Base-by-base conservation (phyloP, 2,797 vertebrate genomes). In the Amniataba percoides region DNA sequence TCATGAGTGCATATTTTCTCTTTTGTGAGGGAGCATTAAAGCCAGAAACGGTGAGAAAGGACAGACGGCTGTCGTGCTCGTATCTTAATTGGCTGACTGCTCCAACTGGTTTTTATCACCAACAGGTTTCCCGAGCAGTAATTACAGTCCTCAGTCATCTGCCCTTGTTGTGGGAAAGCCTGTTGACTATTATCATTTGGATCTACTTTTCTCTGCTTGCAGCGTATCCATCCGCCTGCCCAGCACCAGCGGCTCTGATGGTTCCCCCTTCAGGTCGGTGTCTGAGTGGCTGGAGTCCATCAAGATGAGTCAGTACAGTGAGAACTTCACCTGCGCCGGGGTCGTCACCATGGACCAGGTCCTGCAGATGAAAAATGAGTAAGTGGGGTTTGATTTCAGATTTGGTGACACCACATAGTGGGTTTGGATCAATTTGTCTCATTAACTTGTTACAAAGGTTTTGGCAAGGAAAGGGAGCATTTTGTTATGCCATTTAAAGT, bases 271-370 rank as follows among this genome's bases (percentile, higher is more conserved):
- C 92, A 95, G 96, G 88, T 96, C 96, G 0, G 97, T 99, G 77
- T 93, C 96, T 0, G 98, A 99, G 90, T 99, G 98, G 98, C 93
- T 99, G 48, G 98, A 99, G 85, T 99, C 98, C 91, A 98, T 99
- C 87, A 97, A 97, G 83, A 99, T 99, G 98, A 97, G 96, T 65
- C 98, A 99, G 89, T 99, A 99, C 93, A 95, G 96, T 0, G 97
- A 99, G 76, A 97, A 97, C 95, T 99, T 99, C 93, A 89, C 88
- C 90, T 91, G 95, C 0, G 96, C 97, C 0, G 97, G 97, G 23
- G 93, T 98, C 55, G 94, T 96, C 51, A 95, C 94, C 89, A 97
- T 99, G 69, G 98, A 99, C 85, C 97, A 99, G 78, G 97, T 99
- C 90, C 95, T 97, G 63, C 97, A 98, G 95, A 98, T 99, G 97